Evolutionary conservation across 1,140 invertebrate species (phyloP).

Genomic region (Helicoverpa zea): DNA sequence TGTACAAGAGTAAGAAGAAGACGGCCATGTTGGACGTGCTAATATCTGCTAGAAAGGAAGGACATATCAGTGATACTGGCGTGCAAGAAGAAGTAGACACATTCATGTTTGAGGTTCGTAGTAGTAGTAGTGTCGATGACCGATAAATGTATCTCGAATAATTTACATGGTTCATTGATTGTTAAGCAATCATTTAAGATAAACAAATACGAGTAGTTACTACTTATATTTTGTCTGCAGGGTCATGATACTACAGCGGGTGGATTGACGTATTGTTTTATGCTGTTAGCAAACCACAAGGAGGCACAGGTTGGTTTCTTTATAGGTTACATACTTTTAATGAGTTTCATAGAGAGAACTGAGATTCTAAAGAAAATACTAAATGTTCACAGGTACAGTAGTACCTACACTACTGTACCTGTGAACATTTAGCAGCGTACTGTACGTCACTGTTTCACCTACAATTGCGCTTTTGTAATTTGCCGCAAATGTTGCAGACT

Average conservation of each 20-base stretch:
- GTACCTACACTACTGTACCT: no score
- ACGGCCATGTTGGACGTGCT: slow-evolving; percentile 94
- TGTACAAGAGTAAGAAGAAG: slow-evolving; percentile 84
- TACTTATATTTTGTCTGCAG: slow-evolving; percentile 51
- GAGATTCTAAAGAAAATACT: no score
- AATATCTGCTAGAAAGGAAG: slow-evolving; percentile 87
- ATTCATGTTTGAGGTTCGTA: slow-evolving; percentile 91
- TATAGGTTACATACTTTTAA: not conserved
- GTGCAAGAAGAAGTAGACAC: slow-evolving; percentile 92
- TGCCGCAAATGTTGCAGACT: no score
- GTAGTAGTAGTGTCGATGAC: no score
- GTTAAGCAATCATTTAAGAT: no score
- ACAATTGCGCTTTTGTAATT: no score
- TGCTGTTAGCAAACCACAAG: slow-evolving; percentile 89
- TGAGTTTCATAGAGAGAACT: no score
- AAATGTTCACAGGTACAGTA: no score
- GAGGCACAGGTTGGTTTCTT: slow-evolving; percentile 86
- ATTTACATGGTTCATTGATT: not conserved
- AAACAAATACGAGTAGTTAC: not conserved
- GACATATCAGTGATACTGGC: slow-evolving; percentile 84
- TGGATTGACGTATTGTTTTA: slow-evolving; percentile 89
- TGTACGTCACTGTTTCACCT: no score
- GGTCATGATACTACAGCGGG: slow-evolving; percentile 93
- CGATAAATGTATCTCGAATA: not conserved
- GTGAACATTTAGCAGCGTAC: no score